Evolutionary conservation across 2,797 vertebrate genomes (phyloP).

Genomic region (Presbytis comata): DNA sequence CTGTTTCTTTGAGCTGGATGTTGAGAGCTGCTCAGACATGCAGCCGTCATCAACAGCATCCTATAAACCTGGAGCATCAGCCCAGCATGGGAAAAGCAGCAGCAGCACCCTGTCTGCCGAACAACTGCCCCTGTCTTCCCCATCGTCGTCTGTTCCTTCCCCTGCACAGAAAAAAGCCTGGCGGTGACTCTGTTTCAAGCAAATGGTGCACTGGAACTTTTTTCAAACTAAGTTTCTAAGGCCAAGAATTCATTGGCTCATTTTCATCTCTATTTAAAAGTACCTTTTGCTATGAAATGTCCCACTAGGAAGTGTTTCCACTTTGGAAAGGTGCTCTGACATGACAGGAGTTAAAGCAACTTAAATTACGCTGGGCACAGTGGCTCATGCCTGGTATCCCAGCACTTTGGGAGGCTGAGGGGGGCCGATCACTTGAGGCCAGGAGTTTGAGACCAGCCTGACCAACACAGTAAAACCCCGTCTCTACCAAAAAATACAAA

Average conservation of each 20-base stretch:
- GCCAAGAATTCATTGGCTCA: not conserved
- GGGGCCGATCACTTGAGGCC: not conserved
- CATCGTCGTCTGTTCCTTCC: not conserved
- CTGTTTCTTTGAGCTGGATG: not conserved
- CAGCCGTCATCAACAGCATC: not conserved
- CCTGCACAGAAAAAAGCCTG: not conserved
- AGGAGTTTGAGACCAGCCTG: not conserved
- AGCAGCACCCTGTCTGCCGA: not conserved
- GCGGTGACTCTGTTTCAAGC: not conserved
- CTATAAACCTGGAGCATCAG: not conserved
- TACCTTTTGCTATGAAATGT: not conserved
- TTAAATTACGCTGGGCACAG: not conserved
- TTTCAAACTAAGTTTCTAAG: not conserved
- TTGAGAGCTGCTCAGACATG: conserved; percentile 57
- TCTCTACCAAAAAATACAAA: not conserved
- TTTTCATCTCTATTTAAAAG: conserved; percentile 22
- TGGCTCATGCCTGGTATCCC: not conserved
- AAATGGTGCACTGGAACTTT: not conserved
- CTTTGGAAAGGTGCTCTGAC: not conserved
- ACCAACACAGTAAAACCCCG: not conserved
- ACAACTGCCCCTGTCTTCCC: not conserved
- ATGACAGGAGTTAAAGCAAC: not conserved
- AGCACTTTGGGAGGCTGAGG: not conserved
- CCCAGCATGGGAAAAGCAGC: not conserved
- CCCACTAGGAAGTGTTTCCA: not conserved